Base-by-base conservation (phyloP, 2,888 invertebrate species). In the Drosophila percnosoma region DNA sequence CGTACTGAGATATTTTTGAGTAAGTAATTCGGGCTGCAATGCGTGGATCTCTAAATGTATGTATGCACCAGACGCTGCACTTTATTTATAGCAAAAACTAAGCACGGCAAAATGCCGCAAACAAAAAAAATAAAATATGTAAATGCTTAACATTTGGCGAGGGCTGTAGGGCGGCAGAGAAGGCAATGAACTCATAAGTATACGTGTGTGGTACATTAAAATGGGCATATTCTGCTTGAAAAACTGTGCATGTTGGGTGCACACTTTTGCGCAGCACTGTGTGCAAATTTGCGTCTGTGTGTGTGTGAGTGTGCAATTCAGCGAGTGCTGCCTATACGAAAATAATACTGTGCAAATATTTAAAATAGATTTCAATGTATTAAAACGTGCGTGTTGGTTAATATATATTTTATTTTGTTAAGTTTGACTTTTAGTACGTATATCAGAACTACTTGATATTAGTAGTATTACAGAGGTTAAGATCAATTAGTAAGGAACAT, bases 401-500 rank as follows among this genome's bases (percentile, higher is more conserved):
- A 85, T 81, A 75, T 72, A 62, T 55, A 68, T 71, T 83, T 83
- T 84, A 80, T 82, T 83, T 49, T 58, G 64, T 68, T 80, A 57
- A 70, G 73, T 42, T 70, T 63, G 52, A 75, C 75, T 87, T 77
- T 40, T 60, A 52, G 51, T 65, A 55, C n/a, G 66, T 67, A 64
- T 70, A 52, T 65, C 68, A 55, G 5, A 57, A 53, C 63, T 69
- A 59, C 62, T 61, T 49, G 58, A 53, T 66, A 72, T 68, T 68
- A 76, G 66, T 65, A 62, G 66, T 15, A 78, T 85, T 81, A 86
- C 82, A 80, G 63, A 63, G 68, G 75, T 88, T 88, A 87, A 87
- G 84, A 87, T 83, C 83, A 73, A 80, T 88, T 88, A 85, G 85
- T 85, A 82, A 88, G 88, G 88, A 88, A 85, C 85, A 80, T 75